A percentile compares a stretch with the other conserved stretches of the same genome.
These are phyloP conservation scores for Malurus elegans DNA, from an alignment of 2,113 vertebrate genomes.

Conservation along the genomic window DNA sequence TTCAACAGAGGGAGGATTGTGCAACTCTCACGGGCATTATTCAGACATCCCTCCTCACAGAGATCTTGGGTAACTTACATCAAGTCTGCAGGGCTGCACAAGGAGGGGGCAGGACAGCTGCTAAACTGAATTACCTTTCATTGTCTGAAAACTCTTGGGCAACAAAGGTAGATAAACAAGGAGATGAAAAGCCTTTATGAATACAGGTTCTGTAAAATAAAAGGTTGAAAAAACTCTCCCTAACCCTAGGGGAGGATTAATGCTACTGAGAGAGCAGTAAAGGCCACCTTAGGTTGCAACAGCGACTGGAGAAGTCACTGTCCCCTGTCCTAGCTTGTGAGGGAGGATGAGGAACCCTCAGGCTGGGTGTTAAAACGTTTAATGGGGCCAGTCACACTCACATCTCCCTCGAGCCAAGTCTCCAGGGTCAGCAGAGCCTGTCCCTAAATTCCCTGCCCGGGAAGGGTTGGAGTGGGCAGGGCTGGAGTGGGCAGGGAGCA, in stretches of 20 bases:
- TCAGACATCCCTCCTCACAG: not conserved
- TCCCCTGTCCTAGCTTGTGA: fast-evolving
- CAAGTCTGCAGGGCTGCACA: not conserved
- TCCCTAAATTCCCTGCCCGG: not conserved
- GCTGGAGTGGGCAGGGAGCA: not conserved
- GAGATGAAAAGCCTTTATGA: not conserved
- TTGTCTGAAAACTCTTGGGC: not conserved
- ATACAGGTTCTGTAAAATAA: not conserved
- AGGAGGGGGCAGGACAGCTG: not conserved
- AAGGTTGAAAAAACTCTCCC: not conserved
- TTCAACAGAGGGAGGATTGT: not conserved
- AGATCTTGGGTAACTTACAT: not conserved
- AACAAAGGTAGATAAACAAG: not conserved
- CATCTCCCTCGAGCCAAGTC: not conserved
- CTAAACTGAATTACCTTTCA: not conserved
- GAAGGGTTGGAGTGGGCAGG: not conserved
- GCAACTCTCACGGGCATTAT: not conserved
- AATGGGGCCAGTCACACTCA: not conserved
- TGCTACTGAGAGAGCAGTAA: not conserved
- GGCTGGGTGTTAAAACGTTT: fast-evolving
- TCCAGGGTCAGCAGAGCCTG: not conserved
- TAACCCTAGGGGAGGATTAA: not conserved
- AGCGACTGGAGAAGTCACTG: fast-evolving
- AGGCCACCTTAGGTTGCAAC: not conserved
- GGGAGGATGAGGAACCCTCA: not conserved